Base-by-base conservation (phyloP, 1,140 invertebrate genomes). In the Lordiphosa mommai region DNA sequence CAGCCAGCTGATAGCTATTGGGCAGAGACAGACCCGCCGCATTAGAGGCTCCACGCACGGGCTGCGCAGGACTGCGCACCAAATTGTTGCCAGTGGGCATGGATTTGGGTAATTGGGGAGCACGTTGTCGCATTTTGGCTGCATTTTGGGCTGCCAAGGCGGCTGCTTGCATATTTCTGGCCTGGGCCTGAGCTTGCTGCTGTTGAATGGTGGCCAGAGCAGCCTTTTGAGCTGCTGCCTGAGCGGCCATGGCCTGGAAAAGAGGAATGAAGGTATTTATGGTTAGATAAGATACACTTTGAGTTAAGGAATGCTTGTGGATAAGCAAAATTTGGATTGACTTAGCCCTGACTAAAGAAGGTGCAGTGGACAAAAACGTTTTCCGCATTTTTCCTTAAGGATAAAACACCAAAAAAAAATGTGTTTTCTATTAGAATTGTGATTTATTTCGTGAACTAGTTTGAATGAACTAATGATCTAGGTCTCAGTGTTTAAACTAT, bases 221-320 rank as follows among this genome's bases (percentile, higher is more conserved):
- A 14, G 79, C 88, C 68, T 88, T 88, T 48, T 89, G 88, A 5
- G 88, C 88, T 10, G 84, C 87, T 30, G 87, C 87, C 50, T 89
- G 88, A 2, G 88, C 88, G 8, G 88, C 88, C 88, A 89, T 89
- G 1, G 88, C 88, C 88, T 88, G 14, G 2, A 40, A 58, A 2
- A 4, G 16, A 46, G 12, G 27, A 3, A 1, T n/a, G 13, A 38
- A 33, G 51, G 41, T 34, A 34, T 29, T 2, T 10, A 33, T 14
- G 7, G 4, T 3, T 2, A 8, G 14, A 4, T 10, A 1, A 1
- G 6, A 12, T 16, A n/a, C n/a, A n/a, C n/a, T n/a, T 41, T 2
- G 41, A 7, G 0, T 4, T 0, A n/a, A n/a, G n/a, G n/a, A n/a
- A n/a, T n/a, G n/a, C n/a, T n/a, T n/a, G n/a, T n/a, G n/a, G n/a